phyloP scores from a whole-genome alignment of 2,113 vertebrate species.

The Heliornis fulica region DNA sequence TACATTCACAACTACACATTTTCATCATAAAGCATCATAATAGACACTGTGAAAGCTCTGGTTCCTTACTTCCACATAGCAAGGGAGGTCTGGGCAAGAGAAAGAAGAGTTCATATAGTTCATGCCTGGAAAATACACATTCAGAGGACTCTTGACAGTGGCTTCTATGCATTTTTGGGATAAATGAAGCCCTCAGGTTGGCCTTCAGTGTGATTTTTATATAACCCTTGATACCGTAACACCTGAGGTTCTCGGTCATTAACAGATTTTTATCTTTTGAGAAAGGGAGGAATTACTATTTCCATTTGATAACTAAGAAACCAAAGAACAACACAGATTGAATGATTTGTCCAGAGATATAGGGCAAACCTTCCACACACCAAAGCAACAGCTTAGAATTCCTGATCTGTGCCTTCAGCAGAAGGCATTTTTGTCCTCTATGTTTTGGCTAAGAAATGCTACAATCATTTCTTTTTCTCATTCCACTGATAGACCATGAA shows the following conservation, averaged over 20 bases:
- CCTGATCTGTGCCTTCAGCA: not conserved
- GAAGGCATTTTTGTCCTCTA: not conserved
- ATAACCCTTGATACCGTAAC: not conserved
- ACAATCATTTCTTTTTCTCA: not conserved
- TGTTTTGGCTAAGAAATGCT: not conserved
- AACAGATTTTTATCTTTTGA: not conserved
- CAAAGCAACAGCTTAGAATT: not conserved
- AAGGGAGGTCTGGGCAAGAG: not conserved
- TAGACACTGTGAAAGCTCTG: not conserved
- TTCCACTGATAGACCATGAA: not conserved
- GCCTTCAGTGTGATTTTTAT: not conserved
- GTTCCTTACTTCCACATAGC: not conserved
- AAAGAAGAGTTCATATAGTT: not conserved
- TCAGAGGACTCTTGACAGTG: not conserved
- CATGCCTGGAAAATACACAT: fast-evolving
- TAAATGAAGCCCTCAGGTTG: not conserved
- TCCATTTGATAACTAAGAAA: not conserved
- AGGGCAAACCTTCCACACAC: not conserved
- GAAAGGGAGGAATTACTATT: not conserved
- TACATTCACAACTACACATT: not conserved
- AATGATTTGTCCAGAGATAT: not conserved
- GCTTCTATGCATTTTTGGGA: not conserved
- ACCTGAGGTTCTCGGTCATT: not conserved
- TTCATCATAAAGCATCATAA: not conserved
- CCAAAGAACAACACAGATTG: not conserved